phyloP scores from a whole-genome alignment of 1,140 invertebrate genomes.

The Temnothorax nylanderi region DNA sequence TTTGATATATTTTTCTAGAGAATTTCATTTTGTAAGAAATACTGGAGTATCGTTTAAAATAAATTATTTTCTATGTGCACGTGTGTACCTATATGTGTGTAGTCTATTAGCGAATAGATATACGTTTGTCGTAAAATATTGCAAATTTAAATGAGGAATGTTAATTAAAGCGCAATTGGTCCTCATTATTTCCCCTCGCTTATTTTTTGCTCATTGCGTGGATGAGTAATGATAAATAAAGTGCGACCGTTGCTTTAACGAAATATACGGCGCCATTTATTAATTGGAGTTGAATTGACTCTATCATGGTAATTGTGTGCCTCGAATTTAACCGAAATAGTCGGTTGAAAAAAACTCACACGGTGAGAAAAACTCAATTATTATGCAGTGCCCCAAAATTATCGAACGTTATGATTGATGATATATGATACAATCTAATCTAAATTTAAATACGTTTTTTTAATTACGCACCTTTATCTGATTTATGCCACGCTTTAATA shows the following conservation, averaged over 20 bases:
- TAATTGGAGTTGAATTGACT: slow-evolving; percentile 23
- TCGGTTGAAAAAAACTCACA: background rate
- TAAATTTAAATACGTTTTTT: background rate
- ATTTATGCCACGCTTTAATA: background rate
- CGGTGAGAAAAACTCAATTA: slow-evolving; percentile 1
- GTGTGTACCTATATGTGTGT: background rate
- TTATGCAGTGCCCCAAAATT: background rate
- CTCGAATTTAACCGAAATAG: background rate
- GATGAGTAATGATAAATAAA: background rate
- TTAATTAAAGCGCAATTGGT: background rate
- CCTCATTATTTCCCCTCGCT: background rate
- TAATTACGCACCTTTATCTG: background rate
- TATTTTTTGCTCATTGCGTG: background rate
- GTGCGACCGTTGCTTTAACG: background rate
- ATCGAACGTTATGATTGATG: background rate
- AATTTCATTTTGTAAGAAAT: background rate
- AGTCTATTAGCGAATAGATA: background rate
- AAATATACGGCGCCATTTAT: slow-evolving; percentile 25
- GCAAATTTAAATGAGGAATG: background rate
- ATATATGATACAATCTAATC: background rate
- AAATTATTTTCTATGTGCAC: background rate
- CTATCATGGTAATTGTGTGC: background rate
- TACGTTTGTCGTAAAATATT: background rate
- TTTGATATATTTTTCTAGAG: no score
- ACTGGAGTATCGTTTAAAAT: background rate